Evolutionary conservation across 2,888 invertebrate species (phyloP).

Genomic region (Yponomeuta cagnagella): DNA sequence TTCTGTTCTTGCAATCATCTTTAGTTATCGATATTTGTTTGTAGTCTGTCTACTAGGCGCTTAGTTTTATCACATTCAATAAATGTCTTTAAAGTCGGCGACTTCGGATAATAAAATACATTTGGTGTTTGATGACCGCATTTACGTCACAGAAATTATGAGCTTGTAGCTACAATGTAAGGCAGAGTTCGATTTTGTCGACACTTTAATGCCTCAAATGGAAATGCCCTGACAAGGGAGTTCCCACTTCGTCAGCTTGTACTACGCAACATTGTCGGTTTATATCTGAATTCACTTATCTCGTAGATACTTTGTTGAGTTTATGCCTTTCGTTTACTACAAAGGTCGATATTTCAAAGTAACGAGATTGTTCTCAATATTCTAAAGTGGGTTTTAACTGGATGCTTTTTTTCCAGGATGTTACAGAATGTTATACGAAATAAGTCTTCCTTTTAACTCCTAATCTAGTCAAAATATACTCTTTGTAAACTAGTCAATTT

Average conservation of each 20-base stretch:
- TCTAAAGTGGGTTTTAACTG: not conserved
- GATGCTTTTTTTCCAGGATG: not conserved
- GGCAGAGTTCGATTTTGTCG: not conserved
- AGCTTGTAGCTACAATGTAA: not conserved
- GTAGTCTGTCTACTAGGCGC: too few relatives aligned
- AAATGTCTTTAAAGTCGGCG: too few relatives aligned
- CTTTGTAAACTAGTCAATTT: slow-evolving; percentile 11
- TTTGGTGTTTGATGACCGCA: too few relatives aligned
- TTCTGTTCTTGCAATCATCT: too few relatives aligned
- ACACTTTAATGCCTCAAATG: not conserved
- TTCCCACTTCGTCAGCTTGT: not conserved
- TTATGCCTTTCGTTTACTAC: slow-evolving; percentile 12
- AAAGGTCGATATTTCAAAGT: not conserved
- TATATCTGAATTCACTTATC: slow-evolving; percentile 17
- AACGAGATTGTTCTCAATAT: not conserved
- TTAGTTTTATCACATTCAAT: too few relatives aligned
- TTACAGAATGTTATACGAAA: slow-evolving; percentile 1
- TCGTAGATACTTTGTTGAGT: slow-evolving; percentile 18
- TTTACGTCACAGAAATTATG: not conserved
- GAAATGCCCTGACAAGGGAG: not conserved
- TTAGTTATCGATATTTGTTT: too few relatives aligned
- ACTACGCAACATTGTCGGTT: slow-evolving; percentile 12
- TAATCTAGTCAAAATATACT: slow-evolving; percentile 7
- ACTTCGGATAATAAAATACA: too few relatives aligned
- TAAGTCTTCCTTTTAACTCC: not conserved